These are phyloP conservation scores for Mya arenaria DNA, from an alignment of 1,140 invertebrate genomes.

Conservation along the genomic window DNA sequence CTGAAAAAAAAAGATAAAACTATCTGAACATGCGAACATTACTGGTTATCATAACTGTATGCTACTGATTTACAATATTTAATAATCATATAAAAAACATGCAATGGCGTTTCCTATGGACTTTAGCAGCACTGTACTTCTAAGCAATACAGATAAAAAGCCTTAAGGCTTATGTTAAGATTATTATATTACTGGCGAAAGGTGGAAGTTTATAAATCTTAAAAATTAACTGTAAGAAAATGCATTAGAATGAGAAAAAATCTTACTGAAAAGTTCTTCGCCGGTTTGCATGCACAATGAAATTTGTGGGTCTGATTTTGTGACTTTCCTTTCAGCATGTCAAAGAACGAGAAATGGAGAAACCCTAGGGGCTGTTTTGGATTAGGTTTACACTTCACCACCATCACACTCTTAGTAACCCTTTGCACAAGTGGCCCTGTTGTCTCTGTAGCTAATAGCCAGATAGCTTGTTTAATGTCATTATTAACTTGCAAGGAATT, in stretches of 20 bases:
- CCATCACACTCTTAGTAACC: slow-evolving; percentile 90
- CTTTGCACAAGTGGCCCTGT: slow-evolving; percentile 88
- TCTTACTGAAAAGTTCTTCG: too few relatives aligned
- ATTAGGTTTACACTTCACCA: slow-evolving; percentile 88
- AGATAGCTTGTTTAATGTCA: slow-evolving; percentile 87
- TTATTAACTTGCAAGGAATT: slow-evolving; percentile 85
- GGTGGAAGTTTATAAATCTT: too few relatives aligned
- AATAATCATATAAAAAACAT: too few relatives aligned
- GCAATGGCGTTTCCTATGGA: neutral
- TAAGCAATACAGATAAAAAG: too few relatives aligned
- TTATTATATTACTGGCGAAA: too few relatives aligned
- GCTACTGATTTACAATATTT: too few relatives aligned
- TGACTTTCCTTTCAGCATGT: slow-evolving; percentile 82
- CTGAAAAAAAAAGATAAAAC: neutral
- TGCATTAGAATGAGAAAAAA: too few relatives aligned
- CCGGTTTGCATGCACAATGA: slow-evolving; percentile 86
- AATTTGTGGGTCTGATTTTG: slow-evolving; percentile 84
- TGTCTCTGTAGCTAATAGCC: slow-evolving; percentile 85
- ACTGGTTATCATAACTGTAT: too few relatives aligned
- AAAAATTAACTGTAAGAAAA: too few relatives aligned
- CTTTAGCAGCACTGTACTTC: too few relatives aligned
- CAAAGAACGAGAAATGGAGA: slow-evolving; percentile 87
- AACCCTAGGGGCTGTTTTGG: slow-evolving; percentile 88
- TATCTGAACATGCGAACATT: too few relatives aligned
- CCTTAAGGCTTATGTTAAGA: too few relatives aligned